Percentiles rank a stretch among this genome's conserved stretches.
Evolutionary conservation across 1,140 invertebrate genomes (phyloP).

Genomic region (Hyposmocoma kahamanoa): DNA sequence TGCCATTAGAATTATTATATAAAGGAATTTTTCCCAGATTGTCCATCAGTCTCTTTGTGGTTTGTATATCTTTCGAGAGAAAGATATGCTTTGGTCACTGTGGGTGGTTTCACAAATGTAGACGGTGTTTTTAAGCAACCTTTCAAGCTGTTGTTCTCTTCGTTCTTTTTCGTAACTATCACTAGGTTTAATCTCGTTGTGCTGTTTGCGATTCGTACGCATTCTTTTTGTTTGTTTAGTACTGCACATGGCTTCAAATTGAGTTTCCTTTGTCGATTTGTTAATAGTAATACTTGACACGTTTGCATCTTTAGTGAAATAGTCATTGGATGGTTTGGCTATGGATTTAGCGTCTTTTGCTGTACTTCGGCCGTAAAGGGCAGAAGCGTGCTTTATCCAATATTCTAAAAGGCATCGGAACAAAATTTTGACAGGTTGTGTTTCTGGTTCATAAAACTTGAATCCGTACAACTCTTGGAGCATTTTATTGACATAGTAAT

Average conservation of each 20-base stretch:
- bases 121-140: conserved; percentile 50
- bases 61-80: conserved; percentile 46
- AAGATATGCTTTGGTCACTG: conserved; percentile 24
- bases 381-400: conserved; percentile 40
- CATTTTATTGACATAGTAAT: conserved; percentile 34
- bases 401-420: conserved; percentile 51
- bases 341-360: conserved; percentile 30
- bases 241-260: conserved; percentile 29
- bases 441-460: conserved; percentile 22
- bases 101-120: conserved; percentile 41
- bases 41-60: conserved; percentile 42
- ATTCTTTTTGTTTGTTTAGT: not conserved
- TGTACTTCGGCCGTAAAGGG: too few species aligned
- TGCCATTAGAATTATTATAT: conserved; percentile 16
- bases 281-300: conserved; percentile 29
- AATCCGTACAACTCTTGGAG: conserved; percentile 42
- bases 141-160: conserved; percentile 50
- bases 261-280: conserved; percentile 33
- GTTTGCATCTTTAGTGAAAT: conserved; percentile 42
- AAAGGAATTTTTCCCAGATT: conserved; percentile 35
- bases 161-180: conserved; percentile 37
- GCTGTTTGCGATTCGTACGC: too few species aligned
- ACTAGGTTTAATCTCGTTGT: too few species aligned
- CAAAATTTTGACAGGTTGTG: conserved; percentile 39
- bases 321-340: conserved; percentile 32